Percentiles rank a stretch among this genome's conserved stretches.
phyloP scores from a whole-genome alignment of 2,888 invertebrate species.

The Alitta virens region DNA sequence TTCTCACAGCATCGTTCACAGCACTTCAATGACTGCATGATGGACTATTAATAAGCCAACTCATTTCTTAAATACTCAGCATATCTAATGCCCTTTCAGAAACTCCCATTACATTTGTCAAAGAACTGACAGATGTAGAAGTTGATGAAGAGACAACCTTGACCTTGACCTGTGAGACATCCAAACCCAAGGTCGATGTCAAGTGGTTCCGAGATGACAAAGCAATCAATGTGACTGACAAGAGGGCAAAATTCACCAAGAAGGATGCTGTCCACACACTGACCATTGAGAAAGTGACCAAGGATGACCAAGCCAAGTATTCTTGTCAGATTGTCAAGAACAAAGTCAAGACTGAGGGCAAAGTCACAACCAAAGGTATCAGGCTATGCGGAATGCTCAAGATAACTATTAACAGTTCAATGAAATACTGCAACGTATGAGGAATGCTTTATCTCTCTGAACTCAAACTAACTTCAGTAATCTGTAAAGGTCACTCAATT shows the following conservation, averaged over 20 bases:
- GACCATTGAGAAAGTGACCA: not conserved
- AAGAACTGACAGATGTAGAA: slow-evolving; percentile 28
- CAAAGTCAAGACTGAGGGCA: not conserved
- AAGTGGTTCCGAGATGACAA: slow-evolving; percentile 79
- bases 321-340: slow-evolving; percentile 27
- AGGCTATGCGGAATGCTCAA: too few relatives aligned
- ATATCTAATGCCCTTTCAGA: slow-evolving; percentile 41
- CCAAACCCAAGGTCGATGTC: slow-evolving; percentile 73
- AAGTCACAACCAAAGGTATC: too few relatives aligned
- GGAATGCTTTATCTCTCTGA: too few relatives aligned
- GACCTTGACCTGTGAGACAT: slow-evolving; percentile 69
- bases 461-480: too few relatives aligned
- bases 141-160: slow-evolving; percentile 32
- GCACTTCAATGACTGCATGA: too few relatives aligned
- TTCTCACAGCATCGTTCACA: too few relatives aligned
- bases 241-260: not conserved
- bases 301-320: slow-evolving; percentile 12
- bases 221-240: not conserved
- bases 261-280: not conserved
- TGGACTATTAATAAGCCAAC: too few relatives aligned
- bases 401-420: too few relatives aligned
- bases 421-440: too few relatives aligned
- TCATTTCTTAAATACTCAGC: too few relatives aligned
- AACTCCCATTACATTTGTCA: slow-evolving; percentile 26
- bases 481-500: too few relatives aligned